A percentile compares a stretch with the other conserved stretches of the same genome.
phyloP scores from a whole-genome alignment of 2,113 vertebrate species.

The Marmota flaviventris region DNA sequence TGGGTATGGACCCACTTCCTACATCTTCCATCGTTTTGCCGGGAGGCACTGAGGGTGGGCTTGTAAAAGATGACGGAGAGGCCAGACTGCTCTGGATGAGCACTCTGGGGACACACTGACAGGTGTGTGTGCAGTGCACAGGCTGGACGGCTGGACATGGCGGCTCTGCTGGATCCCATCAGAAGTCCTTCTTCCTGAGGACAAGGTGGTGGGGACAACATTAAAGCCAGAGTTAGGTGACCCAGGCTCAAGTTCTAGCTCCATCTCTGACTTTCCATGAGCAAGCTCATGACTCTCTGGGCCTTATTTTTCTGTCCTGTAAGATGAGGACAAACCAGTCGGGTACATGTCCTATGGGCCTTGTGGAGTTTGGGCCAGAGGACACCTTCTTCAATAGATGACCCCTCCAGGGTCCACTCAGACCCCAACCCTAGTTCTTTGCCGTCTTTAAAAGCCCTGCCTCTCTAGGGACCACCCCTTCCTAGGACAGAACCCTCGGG shows the following conservation, averaged over 20 bases:
- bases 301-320: background rate
- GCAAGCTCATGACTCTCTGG: background rate
- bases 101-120: background rate
- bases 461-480: background rate
- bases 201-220: background rate
- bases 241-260: background rate
- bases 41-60: background rate
- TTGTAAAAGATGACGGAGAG: background rate
- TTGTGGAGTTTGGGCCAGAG: background rate
- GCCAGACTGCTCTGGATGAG: background rate
- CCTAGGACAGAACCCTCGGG: background rate
- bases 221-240: background rate
- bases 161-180: background rate
- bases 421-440: background rate
- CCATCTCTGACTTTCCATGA: background rate
- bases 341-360: background rate
- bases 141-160: background rate
- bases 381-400: background rate
- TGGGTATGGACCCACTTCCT: background rate
- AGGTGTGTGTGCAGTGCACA: background rate
- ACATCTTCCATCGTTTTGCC: accelerated
- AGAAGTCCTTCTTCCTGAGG: background rate
- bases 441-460: background rate
- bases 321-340: background rate
- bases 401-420: background rate